These are phyloP conservation scores for Lydus trimaculatus DNA, from an alignment of 2,888 invertebrate genomes.

Conservation along the genomic window DNA sequence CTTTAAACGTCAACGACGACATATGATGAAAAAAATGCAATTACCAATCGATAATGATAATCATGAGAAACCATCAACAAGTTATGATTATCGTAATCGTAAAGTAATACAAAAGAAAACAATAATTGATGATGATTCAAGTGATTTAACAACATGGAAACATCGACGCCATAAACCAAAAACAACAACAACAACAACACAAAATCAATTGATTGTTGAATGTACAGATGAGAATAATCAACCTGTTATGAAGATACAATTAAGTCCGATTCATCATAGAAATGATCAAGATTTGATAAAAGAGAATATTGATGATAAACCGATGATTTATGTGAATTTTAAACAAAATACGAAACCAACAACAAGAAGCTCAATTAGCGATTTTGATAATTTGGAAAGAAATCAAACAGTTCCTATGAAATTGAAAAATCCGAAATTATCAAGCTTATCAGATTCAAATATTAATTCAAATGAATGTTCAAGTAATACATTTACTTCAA, in stretches of 20 bases:
- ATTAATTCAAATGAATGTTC: conserved; percentile 47
- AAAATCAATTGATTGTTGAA: conserved; percentile 36
- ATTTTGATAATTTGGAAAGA: conserved; percentile 68
- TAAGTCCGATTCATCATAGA: background rate
- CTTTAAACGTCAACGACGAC: conserved; percentile 84
- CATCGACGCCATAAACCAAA: background rate
- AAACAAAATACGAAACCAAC: conserved; percentile 57
- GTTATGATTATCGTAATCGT: conserved; percentile 37
- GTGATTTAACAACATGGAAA: conserved; percentile 24
- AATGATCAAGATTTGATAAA: background rate
- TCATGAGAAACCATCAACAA: background rate
- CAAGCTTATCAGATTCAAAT: conserved; percentile 55
- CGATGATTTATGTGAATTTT: conserved; percentile 61
- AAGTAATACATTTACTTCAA: conserved; percentile 41
- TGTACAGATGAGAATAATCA: conserved; percentile 18
- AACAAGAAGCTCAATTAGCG: conserved; percentile 62
- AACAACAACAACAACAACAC: conserved; percentile 21
- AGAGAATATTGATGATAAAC: background rate
- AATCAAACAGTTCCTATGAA: conserved; percentile 30
- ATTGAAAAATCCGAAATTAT: conserved; percentile 40
- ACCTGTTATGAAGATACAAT: background rate
- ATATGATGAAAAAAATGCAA: conserved; percentile 74
- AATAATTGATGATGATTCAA: conserved; percentile 58
- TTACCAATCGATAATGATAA: conserved; percentile 64
- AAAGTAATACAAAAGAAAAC: conserved; percentile 25